phyloP scores from a whole-genome alignment of 2,888 invertebrate genomes.

The Tiliacea citrago region DNA sequence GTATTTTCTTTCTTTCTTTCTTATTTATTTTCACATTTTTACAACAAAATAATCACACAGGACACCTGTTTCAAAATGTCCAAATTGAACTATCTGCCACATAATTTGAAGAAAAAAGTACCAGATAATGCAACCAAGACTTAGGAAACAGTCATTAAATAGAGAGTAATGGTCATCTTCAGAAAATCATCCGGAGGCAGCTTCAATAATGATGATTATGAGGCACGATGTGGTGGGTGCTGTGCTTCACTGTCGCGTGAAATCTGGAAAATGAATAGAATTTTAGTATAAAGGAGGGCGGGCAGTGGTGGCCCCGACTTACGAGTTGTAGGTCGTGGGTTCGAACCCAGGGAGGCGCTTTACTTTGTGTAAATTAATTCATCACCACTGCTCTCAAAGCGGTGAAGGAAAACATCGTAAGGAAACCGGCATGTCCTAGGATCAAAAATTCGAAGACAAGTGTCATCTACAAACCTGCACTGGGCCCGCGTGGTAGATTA shows the following conservation, averaged over 20 bases:
- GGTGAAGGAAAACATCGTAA: too few species aligned
- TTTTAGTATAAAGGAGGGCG: not conserved
- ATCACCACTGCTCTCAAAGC: too few species aligned
- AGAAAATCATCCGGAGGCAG: slow-evolving; percentile 8
- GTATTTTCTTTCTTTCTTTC: too few species aligned
- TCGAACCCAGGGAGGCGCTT: too few species aligned
- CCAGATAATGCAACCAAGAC: not conserved
- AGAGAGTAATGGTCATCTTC: not conserved
- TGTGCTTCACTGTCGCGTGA: slow-evolving; percentile 76
- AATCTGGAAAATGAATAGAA: slow-evolving; percentile 68
- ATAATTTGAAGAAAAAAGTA: not conserved
- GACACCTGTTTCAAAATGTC: not conserved
- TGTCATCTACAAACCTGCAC: too few species aligned
- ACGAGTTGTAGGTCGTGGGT: too few species aligned
- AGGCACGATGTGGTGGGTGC: slow-evolving; percentile 71
- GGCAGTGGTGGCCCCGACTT: too few species aligned
- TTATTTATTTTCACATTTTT: slow-evolving; percentile 22
- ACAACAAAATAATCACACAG: slow-evolving; percentile 10
- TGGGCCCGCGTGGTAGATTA: too few species aligned
- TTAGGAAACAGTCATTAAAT: slow-evolving; percentile 27
- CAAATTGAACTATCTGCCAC: not conserved
- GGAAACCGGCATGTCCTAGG: too few species aligned
- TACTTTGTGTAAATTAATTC: too few species aligned
- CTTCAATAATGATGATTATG: slow-evolving; percentile 57
- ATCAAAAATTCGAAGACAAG: too few species aligned